A percentile compares a stretch with the other conserved stretches of the same genome.
Evolutionary conservation across 2,888 invertebrate genomes (phyloP).

Genomic region (Zonitis immaculata): DNA sequence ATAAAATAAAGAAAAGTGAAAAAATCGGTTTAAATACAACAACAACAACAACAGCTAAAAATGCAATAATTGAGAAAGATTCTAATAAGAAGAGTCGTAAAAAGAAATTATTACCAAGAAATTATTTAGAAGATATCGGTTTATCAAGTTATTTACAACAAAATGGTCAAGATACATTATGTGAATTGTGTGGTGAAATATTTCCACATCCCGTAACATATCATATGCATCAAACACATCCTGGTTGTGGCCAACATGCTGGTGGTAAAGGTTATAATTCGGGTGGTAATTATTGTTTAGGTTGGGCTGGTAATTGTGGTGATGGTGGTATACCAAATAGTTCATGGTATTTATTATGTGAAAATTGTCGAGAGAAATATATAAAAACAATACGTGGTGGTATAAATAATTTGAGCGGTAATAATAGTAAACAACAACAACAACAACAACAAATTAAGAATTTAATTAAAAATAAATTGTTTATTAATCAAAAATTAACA

Average conservation of each 20-base stretch:
- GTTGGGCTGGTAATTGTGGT: constrained; percentile 86
- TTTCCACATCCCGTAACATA: constrained; percentile 79
- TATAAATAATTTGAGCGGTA: background rate
- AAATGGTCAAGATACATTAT: constrained; percentile 48
- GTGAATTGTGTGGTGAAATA: constrained; percentile 82
- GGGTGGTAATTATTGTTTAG: constrained; percentile 79
- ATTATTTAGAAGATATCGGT: constrained; percentile 44
- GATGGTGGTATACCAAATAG: constrained; percentile 74
- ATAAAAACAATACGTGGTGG: constrained; percentile 47
- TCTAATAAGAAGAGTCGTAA: constrained; percentile 56
- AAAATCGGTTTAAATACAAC: constrained; percentile 27
- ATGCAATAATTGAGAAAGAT: constrained; percentile 44
- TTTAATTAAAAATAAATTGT: constrained; percentile 35
- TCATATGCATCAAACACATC: constrained; percentile 87
- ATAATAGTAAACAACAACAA: constrained; percentile 31
- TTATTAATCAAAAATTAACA: constrained; percentile 27
- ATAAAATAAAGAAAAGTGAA: constrained; percentile 36
- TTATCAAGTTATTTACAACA: constrained; percentile 38
- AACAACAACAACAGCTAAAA: constrained; percentile 46
- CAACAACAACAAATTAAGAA: constrained; percentile 42
- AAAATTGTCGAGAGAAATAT: constrained; percentile 79
- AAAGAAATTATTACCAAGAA: constrained; percentile 52
- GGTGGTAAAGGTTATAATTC: constrained; percentile 90
- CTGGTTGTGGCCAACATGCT: constrained; percentile 84
- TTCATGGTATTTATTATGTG: constrained; percentile 91